Evolutionary conservation across 2,797 vertebrate genomes (phyloP).

Genomic region (Cirrhinus mrigala): DNA sequence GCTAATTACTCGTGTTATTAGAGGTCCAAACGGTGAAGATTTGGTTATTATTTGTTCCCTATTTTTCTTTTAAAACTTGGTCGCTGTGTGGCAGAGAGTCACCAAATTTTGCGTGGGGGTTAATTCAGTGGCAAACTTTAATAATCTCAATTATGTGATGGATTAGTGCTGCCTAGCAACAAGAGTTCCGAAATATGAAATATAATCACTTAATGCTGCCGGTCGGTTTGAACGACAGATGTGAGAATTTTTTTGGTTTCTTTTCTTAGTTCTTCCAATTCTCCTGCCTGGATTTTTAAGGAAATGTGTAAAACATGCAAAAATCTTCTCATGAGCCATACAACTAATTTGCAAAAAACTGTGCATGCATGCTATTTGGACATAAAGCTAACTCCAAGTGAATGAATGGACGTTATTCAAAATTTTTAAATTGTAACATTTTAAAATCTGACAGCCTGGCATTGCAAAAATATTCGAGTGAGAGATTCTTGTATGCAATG

Average conservation of each 20-base stretch:
- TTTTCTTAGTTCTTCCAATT: no score
- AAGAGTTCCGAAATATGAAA: background rate
- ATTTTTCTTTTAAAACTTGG: background rate
- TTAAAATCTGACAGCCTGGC: background rate
- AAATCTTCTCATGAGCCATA: background rate
- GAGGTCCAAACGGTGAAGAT: background rate
- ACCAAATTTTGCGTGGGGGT: background rate
- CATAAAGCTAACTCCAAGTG: background rate
- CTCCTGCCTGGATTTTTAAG: background rate
- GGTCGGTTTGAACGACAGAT: background rate
- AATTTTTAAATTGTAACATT: background rate
- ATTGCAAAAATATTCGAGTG: background rate
- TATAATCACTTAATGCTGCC: background rate
- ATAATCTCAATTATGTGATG: constrained; percentile 30
- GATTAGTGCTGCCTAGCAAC: constrained; percentile 5
- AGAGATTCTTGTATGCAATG: background rate
- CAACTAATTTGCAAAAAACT: background rate
- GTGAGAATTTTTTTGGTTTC: background rate
- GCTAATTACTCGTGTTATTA: constrained; percentile 29
- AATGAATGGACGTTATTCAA: background rate
- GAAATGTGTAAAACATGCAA: background rate
- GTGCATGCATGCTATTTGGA: background rate
- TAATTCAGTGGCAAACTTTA: constrained; percentile 5
- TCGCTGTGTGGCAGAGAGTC: background rate
- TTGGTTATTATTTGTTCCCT: constrained; percentile 5